Evolutionary conservation across 2,888 invertebrate genomes (phyloP).

Genomic region (Hecatera dysodea): DNA sequence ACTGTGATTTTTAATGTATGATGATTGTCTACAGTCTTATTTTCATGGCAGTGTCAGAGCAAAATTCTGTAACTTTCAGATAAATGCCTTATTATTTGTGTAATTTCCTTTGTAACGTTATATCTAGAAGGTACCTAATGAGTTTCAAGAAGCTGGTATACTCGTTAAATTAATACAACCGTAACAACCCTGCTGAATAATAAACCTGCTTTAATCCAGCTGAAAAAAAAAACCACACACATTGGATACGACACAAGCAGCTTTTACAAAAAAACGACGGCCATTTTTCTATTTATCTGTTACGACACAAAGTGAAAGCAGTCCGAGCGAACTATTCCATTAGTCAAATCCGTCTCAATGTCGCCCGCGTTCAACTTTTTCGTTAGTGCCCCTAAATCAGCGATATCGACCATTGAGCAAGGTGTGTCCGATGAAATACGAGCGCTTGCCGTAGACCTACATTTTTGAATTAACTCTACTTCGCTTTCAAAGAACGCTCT

Average conservation of each 20-base stretch:
- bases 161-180: slow-evolving; percentile 11
- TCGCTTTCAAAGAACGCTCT: slow-evolving; percentile 53
- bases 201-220: slow-evolving; percentile 5
- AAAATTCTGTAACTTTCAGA: slow-evolving; percentile 1
- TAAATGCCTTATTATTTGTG: slow-evolving; percentile 10
- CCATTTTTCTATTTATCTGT: slow-evolving; percentile 18
- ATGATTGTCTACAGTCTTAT: slow-evolving; percentile 2
- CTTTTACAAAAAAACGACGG: too few species aligned
- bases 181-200: slow-evolving; percentile 21
- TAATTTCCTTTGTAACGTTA: slow-evolving; percentile 23
- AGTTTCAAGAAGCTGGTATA: not conserved
- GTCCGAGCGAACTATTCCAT: slow-evolving; percentile 35
- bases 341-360: slow-evolving; percentile 45
- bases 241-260: slow-evolving; percentile 21
- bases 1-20: slow-evolving; percentile 9
- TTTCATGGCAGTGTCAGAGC: not conserved
- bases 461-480: slow-evolving; percentile 64
- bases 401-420: slow-evolving; percentile 49
- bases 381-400: slow-evolving; percentile 50
- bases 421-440: slow-evolving; percentile 57
- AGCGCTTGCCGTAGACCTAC: slow-evolving; percentile 62
- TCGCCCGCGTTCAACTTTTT: slow-evolving; percentile 36
- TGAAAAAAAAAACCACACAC: slow-evolving; percentile 25
- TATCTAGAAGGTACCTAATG: not conserved
- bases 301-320: slow-evolving; percentile 33